phyloP scores from a whole-genome alignment of 2,888 invertebrate genomes.

The Latheticus oryzae region DNA sequence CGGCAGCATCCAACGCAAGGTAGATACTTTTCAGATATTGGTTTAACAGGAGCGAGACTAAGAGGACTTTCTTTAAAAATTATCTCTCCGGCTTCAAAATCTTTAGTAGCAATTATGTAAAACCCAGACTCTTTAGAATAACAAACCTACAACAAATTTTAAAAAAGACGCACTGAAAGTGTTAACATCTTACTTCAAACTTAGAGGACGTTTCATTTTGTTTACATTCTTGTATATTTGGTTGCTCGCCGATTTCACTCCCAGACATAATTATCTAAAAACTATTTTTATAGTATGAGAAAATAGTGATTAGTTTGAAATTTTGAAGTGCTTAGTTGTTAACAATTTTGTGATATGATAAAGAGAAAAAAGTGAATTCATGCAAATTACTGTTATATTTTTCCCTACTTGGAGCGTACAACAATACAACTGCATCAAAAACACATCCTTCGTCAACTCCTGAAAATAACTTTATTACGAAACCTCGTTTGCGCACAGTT shows the following conservation, averaged over 20 bases:
- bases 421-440: constrained; percentile 1
- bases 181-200: too few relatives aligned
- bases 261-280: too few relatives aligned
- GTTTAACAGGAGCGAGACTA: constrained; percentile 75
- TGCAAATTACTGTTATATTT: constrained; percentile 17
- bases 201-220: too few relatives aligned
- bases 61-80: constrained; percentile 76
- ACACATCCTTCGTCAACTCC: constrained; percentile 14
- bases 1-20: constrained; percentile 82
- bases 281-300: too few relatives aligned
- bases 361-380: constrained; percentile 2
- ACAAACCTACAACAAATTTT: constrained; percentile 23
- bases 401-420: constrained; percentile 3
- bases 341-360: not conserved
- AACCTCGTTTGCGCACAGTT: not conserved
- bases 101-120: constrained; percentile 74
- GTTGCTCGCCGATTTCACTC: too few relatives aligned
- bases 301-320: too few relatives aligned
- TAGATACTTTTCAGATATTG: too few relatives aligned
- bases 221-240: too few relatives aligned
- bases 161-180: too few relatives aligned
- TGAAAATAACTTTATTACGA: constrained; percentile 8
- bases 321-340: not conserved
- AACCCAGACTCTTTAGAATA: constrained; percentile 70
- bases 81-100: constrained; percentile 76